Conservation (phyloP, 2,888 invertebrate species). For the Apamea anceps region DNA sequence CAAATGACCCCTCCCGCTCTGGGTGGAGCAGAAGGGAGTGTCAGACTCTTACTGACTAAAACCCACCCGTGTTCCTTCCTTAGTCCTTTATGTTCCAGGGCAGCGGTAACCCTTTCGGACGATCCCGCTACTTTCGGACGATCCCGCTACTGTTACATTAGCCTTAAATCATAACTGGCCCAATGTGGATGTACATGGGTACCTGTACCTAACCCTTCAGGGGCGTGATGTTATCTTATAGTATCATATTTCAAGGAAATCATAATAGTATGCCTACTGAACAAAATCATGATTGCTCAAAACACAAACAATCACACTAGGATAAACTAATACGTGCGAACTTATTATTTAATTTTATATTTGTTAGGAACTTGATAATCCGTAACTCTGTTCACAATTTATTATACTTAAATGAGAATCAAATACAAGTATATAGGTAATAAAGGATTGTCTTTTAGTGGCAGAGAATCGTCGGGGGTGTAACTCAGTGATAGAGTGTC, state of each 20-base stretch:
- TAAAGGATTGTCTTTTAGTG: background rate
- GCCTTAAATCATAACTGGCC: too few species aligned
- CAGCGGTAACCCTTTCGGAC: too few species aligned
- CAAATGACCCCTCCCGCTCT: too few species aligned
- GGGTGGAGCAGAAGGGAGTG: too few species aligned
- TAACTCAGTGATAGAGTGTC: constrained; percentile 91
- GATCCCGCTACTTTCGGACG: too few species aligned
- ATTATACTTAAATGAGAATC: background rate
- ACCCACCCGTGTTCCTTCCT: too few species aligned
- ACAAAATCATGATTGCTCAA: background rate
- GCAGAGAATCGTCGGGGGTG: constrained; percentile 76
- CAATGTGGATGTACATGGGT: too few species aligned
- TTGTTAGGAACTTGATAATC: background rate
- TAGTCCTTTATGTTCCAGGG: too few species aligned
- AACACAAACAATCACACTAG: background rate
- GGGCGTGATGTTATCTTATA: constrained; percentile 31
- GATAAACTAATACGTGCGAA: too few species aligned
- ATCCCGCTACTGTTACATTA: too few species aligned
- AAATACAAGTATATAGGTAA: background rate
- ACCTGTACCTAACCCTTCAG: too few species aligned
- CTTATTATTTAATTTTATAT: background rate
- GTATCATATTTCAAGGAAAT: constrained; percentile 34
- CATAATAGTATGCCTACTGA: background rate
- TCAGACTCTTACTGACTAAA: too few species aligned
- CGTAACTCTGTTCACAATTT: background rate